Evolutionary conservation across 37 sponge, comb jelly and placozoan species (phyloP).

Genomic region (Dysidea cf. avara): DNA sequence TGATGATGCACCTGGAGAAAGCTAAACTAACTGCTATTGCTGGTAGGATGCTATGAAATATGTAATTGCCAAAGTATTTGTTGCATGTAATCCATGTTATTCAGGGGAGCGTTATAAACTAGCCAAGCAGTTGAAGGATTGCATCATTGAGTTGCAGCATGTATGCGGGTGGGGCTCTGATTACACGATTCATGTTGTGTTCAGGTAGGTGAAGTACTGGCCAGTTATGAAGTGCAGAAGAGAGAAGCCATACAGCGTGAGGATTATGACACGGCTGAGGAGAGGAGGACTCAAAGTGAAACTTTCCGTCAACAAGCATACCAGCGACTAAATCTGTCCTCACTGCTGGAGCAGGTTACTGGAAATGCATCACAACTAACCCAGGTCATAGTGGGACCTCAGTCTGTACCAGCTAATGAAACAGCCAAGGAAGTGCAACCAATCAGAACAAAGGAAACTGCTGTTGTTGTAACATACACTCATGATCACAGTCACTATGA

Average conservation of each 20-base stretch:
- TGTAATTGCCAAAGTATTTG: not conserved
- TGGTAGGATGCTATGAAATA: slow-evolving; percentile 14
- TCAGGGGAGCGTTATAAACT: slow-evolving; percentile 58
- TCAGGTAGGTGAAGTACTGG: slow-evolving; percentile 75
- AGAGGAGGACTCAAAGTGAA: slow-evolving; percentile 57
- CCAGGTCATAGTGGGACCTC: not conserved
- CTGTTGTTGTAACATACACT: no score
- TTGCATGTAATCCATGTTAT: not conserved
- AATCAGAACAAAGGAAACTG: slow-evolving; percentile 1
- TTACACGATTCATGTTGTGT: not conserved
- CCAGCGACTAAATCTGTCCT: slow-evolving; percentile 19
- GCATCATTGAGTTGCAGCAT: slow-evolving; percentile 54
- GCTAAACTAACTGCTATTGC: slow-evolving; percentile 65
- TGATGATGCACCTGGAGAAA: slow-evolving; percentile 61
- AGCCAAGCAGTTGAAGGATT: slow-evolving; percentile 70
- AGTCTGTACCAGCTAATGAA: no score
- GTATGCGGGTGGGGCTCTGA: slow-evolving; percentile 8
- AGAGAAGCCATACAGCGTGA: slow-evolving; percentile 76
- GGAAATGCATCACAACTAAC: not conserved
- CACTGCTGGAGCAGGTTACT: slow-evolving; percentile 30
- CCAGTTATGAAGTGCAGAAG: slow-evolving; percentile 79
- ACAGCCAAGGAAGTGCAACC: not conserved
- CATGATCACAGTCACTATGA: no score
- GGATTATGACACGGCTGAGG: slow-evolving; percentile 79
- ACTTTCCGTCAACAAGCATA: slow-evolving; percentile 25